Conservation (phyloP, 2,888 invertebrate species). For the Encarsia formosa region DNA sequence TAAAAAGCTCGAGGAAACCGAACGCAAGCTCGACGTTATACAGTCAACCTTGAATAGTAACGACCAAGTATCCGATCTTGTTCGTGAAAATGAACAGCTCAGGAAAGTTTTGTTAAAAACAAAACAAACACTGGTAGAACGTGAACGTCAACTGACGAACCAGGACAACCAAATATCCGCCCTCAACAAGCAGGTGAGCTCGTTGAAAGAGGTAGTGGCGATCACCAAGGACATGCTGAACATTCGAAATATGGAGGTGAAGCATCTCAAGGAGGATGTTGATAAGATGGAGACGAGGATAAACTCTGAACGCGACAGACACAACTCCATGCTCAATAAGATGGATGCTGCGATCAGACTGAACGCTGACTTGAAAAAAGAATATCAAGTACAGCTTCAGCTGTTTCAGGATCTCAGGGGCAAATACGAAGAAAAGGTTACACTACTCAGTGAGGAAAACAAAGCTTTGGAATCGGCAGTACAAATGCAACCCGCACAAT, state of each 20-base stretch:
- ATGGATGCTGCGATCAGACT: slow-evolving; percentile 68
- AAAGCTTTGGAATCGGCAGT: slow-evolving; percentile 34
- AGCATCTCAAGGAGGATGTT: slow-evolving; percentile 70
- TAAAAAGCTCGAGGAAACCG: slow-evolving; percentile 37
- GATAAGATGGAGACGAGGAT: slow-evolving; percentile 67
- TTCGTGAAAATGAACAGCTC: slow-evolving; percentile 38
- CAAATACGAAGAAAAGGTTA: slow-evolving; percentile 66
- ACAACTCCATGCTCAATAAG: slow-evolving; percentile 64
- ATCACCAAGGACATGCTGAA: slow-evolving; percentile 78
- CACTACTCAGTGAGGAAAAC: slow-evolving; percentile 57
- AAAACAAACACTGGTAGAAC: slow-evolving; percentile 40
- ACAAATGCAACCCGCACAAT: slow-evolving; percentile 25
- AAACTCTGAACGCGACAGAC: slow-evolving; percentile 69
- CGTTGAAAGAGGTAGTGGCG: slow-evolving; percentile 74
- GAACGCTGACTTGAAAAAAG: slow-evolving; percentile 71
- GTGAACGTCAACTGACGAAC: slow-evolving; percentile 50
- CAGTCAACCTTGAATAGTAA: background rate
- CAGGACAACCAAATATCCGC: slow-evolving; percentile 77
- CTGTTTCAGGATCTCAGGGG: slow-evolving; percentile 67
- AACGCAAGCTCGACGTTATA: slow-evolving; percentile 36
- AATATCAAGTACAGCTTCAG: slow-evolving; percentile 73
- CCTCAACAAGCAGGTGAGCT: slow-evolving; percentile 66
- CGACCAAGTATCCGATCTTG: slow-evolving; percentile 31
- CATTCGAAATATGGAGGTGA: slow-evolving; percentile 74
- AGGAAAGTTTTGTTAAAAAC: slow-evolving; percentile 37